A percentile compares a stretch with the other conserved stretches of the same genome.
These are phyloP conservation scores for Hormiphora californensis DNA, from an alignment of 37 sponge, comb jelly and placozoan species.

Conservation along the genomic window DNA sequence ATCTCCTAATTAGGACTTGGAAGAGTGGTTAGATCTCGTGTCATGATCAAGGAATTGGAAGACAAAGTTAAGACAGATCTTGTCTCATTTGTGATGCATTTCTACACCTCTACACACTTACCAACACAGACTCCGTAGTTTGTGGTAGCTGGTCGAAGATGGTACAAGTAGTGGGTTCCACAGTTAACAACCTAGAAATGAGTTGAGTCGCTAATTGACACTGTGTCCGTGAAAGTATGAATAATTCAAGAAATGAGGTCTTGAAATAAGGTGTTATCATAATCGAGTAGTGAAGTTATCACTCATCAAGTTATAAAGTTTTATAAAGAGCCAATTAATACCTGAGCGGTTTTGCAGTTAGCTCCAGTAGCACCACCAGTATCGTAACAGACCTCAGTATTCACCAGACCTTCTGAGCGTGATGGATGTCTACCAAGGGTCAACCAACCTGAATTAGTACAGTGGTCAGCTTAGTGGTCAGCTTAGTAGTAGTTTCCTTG, in stretches of 20 bases:
- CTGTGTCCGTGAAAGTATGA: too few relatives aligned
- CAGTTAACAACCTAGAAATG: constrained; percentile 53
- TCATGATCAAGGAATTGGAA: too few relatives aligned
- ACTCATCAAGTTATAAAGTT: too few relatives aligned
- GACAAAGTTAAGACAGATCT: neutral
- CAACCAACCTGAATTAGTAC: constrained; percentile 15
- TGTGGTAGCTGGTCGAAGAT: neutral
- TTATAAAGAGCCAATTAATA: neutral
- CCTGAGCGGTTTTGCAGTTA: constrained; percentile 50
- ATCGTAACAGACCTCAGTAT: constrained; percentile 22
- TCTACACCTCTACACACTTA: neutral
- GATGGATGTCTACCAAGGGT: constrained; percentile 6
- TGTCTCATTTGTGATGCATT: neutral
- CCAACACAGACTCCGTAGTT: constrained; percentile 12
- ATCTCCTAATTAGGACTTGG: neutral
- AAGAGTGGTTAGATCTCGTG: neutral
- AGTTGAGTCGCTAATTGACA: too few relatives aligned
- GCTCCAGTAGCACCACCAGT: neutral
- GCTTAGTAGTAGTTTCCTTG: too few relatives aligned
- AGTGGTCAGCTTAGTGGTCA: too few relatives aligned
- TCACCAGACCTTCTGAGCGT: constrained; percentile 4
- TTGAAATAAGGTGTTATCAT: too few relatives aligned
- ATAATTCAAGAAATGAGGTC: too few relatives aligned
- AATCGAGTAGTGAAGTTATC: too few relatives aligned
- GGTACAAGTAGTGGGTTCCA: constrained; percentile 21